phyloP scores from a whole-genome alignment of 2,888 invertebrate species.

The Phaedon cochleariae region DNA sequence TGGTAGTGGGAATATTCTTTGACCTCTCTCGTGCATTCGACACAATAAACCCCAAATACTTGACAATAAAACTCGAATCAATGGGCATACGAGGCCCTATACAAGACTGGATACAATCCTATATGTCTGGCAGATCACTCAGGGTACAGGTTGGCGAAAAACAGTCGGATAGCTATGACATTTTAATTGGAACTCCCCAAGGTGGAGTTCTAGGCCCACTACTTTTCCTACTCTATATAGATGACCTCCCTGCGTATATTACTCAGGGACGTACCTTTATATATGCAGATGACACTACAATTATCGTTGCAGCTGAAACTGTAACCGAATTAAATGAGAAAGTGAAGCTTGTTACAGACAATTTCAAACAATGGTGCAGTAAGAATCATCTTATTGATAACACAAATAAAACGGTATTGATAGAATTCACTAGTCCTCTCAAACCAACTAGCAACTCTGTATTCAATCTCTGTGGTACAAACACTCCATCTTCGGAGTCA shows the following conservation, averaged over 20 bases:
- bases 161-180: not conserved
- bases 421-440: slow-evolving; percentile 1
- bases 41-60: slow-evolving; percentile 1
- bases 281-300: no score
- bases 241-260: not conserved
- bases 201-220: not conserved
- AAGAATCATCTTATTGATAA: slow-evolving; percentile 10
- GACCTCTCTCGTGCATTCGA: slow-evolving; percentile 10
- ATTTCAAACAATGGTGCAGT: slow-evolving; percentile 3
- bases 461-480: not conserved
- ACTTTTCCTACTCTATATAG: not conserved
- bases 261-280: not conserved
- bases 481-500: no score
- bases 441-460: not conserved
- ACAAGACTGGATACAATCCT: not conserved
- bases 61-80: not conserved
- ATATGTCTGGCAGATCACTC: not conserved
- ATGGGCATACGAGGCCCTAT: not conserved
- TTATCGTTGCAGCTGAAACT: no score
- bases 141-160: not conserved
- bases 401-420: not conserved
- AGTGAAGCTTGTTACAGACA: not conserved
- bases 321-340: not conserved
- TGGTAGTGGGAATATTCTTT: slow-evolving; percentile 12
- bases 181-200: not conserved